A percentile compares a stretch with the other conserved stretches of the same genome.
phyloP scores from a whole-genome alignment of 2,888 invertebrate species.

The Tineola bisselliella region DNA sequence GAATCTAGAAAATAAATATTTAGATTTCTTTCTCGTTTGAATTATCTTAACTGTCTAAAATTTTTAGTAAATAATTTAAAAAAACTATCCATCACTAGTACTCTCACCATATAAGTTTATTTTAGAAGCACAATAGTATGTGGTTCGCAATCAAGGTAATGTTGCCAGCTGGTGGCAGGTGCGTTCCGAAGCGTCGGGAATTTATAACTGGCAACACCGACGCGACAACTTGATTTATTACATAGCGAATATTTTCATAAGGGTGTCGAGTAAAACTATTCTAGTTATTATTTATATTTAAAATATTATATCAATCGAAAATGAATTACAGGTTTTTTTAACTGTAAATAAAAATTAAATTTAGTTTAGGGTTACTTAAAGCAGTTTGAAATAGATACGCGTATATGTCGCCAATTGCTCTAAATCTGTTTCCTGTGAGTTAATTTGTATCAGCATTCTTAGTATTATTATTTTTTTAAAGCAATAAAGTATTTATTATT shows the following conservation, averaged over 20 bases:
- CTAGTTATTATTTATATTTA: neutral
- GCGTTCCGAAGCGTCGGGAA: constrained; percentile 47
- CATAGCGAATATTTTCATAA: constrained; percentile 8
- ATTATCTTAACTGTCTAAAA: too few relatives aligned
- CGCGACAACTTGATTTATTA: constrained; percentile 60
- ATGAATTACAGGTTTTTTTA: neutral
- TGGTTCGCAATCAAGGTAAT: constrained; percentile 57
- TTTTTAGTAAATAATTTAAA: neutral
- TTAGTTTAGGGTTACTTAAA: too few relatives aligned
- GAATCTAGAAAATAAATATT: too few relatives aligned
- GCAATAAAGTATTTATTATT: too few relatives aligned
- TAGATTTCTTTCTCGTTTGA: too few relatives aligned
- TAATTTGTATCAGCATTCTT: too few relatives aligned
- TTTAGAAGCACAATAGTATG: constrained; percentile 8
- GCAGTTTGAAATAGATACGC: too few relatives aligned
- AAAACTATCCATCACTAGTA: neutral
- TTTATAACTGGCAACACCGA: constrained; percentile 58
- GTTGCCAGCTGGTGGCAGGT: constrained; percentile 45
- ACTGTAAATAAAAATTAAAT: too few relatives aligned
- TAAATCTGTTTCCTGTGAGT: too few relatives aligned
- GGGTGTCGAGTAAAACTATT: neutral
- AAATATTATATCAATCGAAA: neutral
- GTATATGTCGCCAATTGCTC: too few relatives aligned
- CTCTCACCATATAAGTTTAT: neutral
- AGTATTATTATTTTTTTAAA: too few relatives aligned